Conservation (phyloP, 2,797 vertebrate genomes). For the Enteromius argenteus region DNA sequence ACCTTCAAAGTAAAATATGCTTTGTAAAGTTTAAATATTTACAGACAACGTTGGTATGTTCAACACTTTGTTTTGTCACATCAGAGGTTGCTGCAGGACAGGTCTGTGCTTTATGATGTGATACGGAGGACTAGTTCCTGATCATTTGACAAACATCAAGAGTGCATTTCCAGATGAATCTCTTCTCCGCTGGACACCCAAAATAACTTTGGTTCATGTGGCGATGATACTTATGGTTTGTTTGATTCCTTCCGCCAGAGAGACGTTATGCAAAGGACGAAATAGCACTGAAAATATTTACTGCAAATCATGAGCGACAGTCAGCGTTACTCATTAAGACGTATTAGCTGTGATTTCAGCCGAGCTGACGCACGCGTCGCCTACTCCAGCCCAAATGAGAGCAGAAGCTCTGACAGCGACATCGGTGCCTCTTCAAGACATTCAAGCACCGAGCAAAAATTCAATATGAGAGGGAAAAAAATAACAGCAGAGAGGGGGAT, state of each 20-base stretch:
- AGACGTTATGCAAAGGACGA: conserved; percentile 54
- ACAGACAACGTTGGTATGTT: conserved; percentile 35
- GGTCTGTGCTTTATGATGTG: conserved; percentile 24
- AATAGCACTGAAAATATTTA: conserved; percentile 64
- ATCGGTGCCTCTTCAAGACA: conserved; percentile 62
- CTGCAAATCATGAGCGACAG: conserved; percentile 68
- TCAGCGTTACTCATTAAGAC: conserved; percentile 78
- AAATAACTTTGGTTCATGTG: conserved; percentile 52
- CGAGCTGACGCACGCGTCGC: conserved; percentile 71
- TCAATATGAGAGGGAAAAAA: conserved; percentile 65
- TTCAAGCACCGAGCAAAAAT: conserved; percentile 61
- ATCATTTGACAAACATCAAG: conserved; percentile 50
- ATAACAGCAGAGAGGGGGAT: conserved; percentile 63
- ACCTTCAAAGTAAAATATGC: conserved; percentile 35
- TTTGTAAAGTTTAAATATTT: conserved; percentile 47
- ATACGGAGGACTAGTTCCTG: conserved; percentile 38
- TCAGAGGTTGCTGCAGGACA: conserved; percentile 42
- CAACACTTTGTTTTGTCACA: conserved; percentile 41
- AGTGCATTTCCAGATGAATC: conserved; percentile 41
- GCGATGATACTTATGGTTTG: conserved; percentile 45
- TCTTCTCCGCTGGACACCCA: conserved; percentile 50
- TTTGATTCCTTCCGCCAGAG: conserved; percentile 60
- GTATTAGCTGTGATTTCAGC: conserved; percentile 78
- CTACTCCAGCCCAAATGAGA: conserved; percentile 70
- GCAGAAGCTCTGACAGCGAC: conserved; percentile 70